Evolutionary conservation across 1,140 invertebrate species (phyloP).

Genomic region (Caenorhabditis latens): DNA sequence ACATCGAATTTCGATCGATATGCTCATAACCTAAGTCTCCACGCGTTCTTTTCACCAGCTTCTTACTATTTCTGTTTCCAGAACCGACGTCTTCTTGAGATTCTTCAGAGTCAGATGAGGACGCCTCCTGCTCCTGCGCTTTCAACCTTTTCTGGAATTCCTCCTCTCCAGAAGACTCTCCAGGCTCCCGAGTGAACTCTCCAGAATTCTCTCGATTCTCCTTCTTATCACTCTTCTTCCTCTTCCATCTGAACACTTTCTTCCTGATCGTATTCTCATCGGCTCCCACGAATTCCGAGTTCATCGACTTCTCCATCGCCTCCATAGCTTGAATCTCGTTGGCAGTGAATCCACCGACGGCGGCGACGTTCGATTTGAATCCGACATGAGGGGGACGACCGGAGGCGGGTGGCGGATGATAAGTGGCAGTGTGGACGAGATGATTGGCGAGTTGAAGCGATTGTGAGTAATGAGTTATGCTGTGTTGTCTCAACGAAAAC

Average conservation of each 20-base stretch:
- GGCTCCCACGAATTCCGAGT: background rate
- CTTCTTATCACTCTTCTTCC: background rate
- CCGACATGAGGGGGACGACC: background rate
- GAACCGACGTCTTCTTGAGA: background rate
- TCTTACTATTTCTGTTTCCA: background rate
- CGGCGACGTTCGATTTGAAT: background rate
- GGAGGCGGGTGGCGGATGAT: background rate
- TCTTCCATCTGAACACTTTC: background rate
- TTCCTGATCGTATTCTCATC: background rate
- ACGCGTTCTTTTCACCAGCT: background rate
- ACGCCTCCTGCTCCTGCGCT: background rate
- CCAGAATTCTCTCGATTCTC: background rate
- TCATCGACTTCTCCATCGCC: background rate
- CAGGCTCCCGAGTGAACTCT: background rate
- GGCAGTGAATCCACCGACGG: background rate
- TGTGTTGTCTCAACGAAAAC: background rate
- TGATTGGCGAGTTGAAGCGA: background rate
- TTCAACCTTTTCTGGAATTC: background rate
- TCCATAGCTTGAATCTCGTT: background rate
- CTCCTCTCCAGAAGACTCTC: constrained; percentile 17
- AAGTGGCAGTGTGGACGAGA: background rate
- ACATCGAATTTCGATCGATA: background rate
- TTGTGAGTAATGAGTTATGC: background rate
- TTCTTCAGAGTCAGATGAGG: background rate
- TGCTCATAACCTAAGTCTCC: constrained; percentile 33